These are phyloP conservation scores for Bradysia coprophila DNA, from an alignment of 1,140 invertebrate genomes.

Conservation along the genomic window DNA sequence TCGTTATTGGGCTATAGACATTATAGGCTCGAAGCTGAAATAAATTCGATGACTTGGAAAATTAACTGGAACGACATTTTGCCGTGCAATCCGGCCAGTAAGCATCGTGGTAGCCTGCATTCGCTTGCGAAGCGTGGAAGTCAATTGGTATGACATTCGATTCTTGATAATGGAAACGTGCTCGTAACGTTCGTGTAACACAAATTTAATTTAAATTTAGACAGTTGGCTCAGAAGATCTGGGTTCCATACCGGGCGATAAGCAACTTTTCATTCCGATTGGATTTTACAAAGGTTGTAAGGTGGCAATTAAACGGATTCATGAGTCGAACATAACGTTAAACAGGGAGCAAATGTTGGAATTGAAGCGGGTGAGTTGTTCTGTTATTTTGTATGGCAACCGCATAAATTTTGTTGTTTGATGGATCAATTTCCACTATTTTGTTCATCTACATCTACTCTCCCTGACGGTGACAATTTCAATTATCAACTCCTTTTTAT, in stretches of 20 bases:
- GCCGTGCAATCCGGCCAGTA: slow-evolving; percentile 22
- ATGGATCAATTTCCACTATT: too few relatives aligned
- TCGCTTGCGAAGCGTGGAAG: slow-evolving; percentile 42
- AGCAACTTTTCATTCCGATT: slow-evolving; percentile 70
- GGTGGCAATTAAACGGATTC: slow-evolving; percentile 76
- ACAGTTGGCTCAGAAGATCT: slow-evolving; percentile 57
- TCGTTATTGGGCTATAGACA: slow-evolving; percentile 54
- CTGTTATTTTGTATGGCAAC: too few relatives aligned
- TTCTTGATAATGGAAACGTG: too few relatives aligned
- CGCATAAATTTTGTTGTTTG: too few relatives aligned
- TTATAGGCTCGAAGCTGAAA: slow-evolving; percentile 80
- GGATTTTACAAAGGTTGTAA: slow-evolving; percentile 73
- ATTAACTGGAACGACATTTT: slow-evolving; percentile 68
- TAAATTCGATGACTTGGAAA: slow-evolving; percentile 91
- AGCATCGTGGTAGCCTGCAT: slow-evolving; percentile 38
- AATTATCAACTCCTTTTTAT: too few relatives aligned
- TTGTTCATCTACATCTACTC: too few relatives aligned
- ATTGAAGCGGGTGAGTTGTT: slow-evolving; percentile 51
- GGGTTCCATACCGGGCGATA: slow-evolving; percentile 50
- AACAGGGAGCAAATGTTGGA: slow-evolving; percentile 69
- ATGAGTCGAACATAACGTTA: slow-evolving; percentile 59
- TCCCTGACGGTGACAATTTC: too few relatives aligned
- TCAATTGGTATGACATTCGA: slow-evolving; percentile 31
- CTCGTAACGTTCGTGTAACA: not conserved
- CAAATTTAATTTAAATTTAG: slow-evolving; percentile 24